Base-by-base conservation (phyloP, 2,113 vertebrate genomes). In the Paramormyrops kingsleyae region DNA sequence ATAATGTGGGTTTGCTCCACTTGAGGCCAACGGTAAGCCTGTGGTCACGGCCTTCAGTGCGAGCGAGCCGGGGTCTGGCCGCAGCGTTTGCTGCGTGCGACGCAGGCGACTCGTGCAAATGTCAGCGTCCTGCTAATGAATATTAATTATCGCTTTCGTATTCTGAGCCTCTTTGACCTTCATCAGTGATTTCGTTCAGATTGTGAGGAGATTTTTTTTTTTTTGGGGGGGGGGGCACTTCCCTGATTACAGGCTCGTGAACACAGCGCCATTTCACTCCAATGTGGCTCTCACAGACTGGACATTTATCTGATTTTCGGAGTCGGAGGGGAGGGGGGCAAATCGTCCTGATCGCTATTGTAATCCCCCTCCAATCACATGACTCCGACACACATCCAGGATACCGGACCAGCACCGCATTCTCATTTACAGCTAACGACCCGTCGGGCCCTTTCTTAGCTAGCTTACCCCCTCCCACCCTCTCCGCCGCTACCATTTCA, bases 401-500 rank as follows among this genome's bases (percentile, higher is more conserved):
- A 89, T 31, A 88, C 39, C 21, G 46, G 35, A 83, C 52, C 46
- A 3, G 83, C 24, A 12, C 35, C 31, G 56, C 21, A 24, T 85
- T 35, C 35, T n/a, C 59, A 39, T 74, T 53, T 21, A 50, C 47
- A 35, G 56, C 12, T 42, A 50, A 87, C 42, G 15, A 89, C 87
- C n/a, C 74, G 46, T n/a, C 47, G 74, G 83, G 27, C 39, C 89
- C 35, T 21, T 27, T 47, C 39, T 21, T 87, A 88, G 12, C 84
- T 66, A 5, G 7, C 42, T 47, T 49, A 35, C 27, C 5, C 86
- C 27, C 85, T 27, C 85, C 92, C 59, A 10, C 42, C 13, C 42
- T 27, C 70, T 5, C 10, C 27, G 0, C 12, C 74, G 19, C 74
- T 10, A 77, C 88, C 87, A 90, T 91, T 91, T 92, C 90, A 89